Conservation (phyloP, 2,888 invertebrate genomes). For the Spicauda simplicius region DNA sequence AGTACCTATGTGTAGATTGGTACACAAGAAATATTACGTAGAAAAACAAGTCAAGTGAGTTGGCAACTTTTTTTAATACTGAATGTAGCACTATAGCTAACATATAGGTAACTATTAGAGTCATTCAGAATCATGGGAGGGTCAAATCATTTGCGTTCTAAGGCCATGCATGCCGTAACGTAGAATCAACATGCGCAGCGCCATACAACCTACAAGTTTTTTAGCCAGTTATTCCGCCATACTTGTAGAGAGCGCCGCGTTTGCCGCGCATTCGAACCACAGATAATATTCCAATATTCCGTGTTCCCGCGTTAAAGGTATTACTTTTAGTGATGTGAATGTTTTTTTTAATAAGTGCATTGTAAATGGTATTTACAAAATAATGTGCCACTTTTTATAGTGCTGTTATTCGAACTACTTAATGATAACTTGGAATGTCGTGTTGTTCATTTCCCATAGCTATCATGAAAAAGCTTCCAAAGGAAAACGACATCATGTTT, state of each 20-base stretch:
- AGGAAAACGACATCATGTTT: constrained; percentile 2
- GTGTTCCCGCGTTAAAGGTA: constrained; percentile 68
- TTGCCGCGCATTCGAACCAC: constrained; percentile 61
- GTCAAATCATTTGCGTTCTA: constrained; percentile 22
- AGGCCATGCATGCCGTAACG: constrained; percentile 25
- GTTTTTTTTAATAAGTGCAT: constrained; percentile 34
- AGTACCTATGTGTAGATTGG: too few species aligned
- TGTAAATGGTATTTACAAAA: constrained; percentile 5
- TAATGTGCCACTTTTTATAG: constrained; percentile 39
- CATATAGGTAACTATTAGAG: not conserved
- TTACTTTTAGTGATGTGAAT: constrained; percentile 44
- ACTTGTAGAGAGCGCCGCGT: constrained; percentile 62
- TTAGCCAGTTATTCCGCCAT: constrained; percentile 60
- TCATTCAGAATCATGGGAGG: constrained; percentile 24
- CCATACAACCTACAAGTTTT: constrained; percentile 30
- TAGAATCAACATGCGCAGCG: constrained; percentile 22
- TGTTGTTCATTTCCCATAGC: constrained; percentile 18
- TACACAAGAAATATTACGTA: too few species aligned
- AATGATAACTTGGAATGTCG: constrained; percentile 26
- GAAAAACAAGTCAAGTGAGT: not conserved
- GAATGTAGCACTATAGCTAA: not conserved
- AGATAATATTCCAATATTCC: constrained; percentile 56
- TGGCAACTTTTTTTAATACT: not conserved
- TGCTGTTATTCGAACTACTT: constrained; percentile 28
- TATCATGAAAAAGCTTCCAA: constrained; percentile 23